Base-by-base conservation (phyloP, 2,797 vertebrate genomes). In the Eulemur rubriventer region DNA sequence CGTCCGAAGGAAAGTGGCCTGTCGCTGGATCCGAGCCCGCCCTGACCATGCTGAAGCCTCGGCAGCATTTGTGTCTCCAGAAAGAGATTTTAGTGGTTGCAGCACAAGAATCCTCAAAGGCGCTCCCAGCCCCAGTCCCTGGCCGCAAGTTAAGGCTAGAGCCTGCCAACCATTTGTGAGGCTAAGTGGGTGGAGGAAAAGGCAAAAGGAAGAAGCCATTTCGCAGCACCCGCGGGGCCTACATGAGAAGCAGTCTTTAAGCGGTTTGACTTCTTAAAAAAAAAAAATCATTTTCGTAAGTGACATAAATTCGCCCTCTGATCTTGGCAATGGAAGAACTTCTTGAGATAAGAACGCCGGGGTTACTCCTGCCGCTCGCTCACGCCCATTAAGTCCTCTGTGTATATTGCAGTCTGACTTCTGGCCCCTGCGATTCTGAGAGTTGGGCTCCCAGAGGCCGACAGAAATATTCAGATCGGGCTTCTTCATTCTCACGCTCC, bases 1-100 rank as follows among this genome's bases (percentile, higher is more conserved):
- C 28, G 38, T 97, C 88, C 84, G 55, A 76, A 94, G 82, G 79
- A 16, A 38, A 52, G 28, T 28, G 16, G 76, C 70, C 79, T 10
- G 0, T 67, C n/a, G 79, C 33, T 22, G 16, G 70, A 35, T 8
- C 91, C 2, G n/a, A 69, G 61, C 33, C 41, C 63, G 35, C 17
- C 0, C 67, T 2, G n/a, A n/a, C 35, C 16, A 7, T 22, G 18
- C 89, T 4, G 17, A 38, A 13, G 79, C 67, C 46, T 20, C 1
- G 26, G 76, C 67, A 41, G 69, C 38, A 1, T 17, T 41, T 12
- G 38, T 8, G 2, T 67, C 57, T 73, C 87, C 84, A 82, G 69
- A 73, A 81, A 65, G 79, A 82, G 72, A 63, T 26, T 38, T 73
- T 10, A 16, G 46, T 24, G 83, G 87, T 73, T 4, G 50, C 38